phyloP scores from a whole-genome alignment of 2,113 vertebrate genomes.

The Anas platyrhynchos region DNA sequence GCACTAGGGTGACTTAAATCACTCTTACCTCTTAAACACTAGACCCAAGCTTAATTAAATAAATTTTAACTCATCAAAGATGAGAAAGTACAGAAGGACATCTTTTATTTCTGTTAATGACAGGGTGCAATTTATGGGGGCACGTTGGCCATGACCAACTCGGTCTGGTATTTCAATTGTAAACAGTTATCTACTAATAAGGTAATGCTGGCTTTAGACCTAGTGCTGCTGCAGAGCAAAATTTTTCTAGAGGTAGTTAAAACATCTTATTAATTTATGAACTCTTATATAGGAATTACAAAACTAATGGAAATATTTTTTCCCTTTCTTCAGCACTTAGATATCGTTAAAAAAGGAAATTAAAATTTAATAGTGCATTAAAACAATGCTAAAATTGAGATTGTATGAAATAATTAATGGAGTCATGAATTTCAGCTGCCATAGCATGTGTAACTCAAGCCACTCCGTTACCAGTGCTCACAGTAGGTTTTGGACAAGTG shows the following conservation, averaged over 20 bases:
- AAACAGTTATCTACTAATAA: conserved; percentile 9
- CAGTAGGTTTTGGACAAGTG: background rate
- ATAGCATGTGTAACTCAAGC: conserved; percentile 29
- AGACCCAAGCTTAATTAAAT: too few relatives aligned
- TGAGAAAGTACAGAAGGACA: conserved; percentile 4
- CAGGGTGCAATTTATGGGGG: background rate
- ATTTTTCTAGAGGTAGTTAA: background rate
- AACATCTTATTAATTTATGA: background rate
- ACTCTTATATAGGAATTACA: background rate
- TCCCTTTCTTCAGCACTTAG: conserved; percentile 16
- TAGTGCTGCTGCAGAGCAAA: background rate
- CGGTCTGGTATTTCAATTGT: background rate
- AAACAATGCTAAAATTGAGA: conserved; percentile 59
- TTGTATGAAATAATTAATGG: conserved; percentile 57
- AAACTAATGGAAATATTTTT: conserved; percentile 25
- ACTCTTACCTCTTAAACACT: background rate
- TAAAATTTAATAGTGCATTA: conserved; percentile 63
- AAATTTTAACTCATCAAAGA: conserved; percentile 17
- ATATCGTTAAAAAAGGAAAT: conserved; percentile 60
- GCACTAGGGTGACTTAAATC: conserved; percentile 8
- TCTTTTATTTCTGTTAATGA: background rate
- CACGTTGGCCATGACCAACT: background rate
- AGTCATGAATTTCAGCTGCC: conserved; percentile 64
- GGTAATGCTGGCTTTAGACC: background rate
- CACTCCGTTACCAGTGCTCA: background rate